Evolutionary conservation across 2,888 invertebrate species (phyloP).

Genomic region (Myopa testacea): DNA sequence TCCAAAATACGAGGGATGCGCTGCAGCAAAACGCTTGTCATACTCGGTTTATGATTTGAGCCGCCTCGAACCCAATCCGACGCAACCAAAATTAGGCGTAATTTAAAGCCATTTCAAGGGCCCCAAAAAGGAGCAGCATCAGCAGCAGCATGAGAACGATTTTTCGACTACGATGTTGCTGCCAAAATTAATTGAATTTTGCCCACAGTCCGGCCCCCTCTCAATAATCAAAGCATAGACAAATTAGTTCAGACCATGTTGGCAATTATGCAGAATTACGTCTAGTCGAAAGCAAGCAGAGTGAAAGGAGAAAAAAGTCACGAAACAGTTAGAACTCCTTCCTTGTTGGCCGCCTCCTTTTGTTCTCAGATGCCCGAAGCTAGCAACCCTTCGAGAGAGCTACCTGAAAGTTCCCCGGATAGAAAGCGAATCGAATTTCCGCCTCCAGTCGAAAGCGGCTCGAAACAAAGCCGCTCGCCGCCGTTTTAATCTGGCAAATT

Average conservation of each 20-base stretch:
- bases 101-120: not conserved
- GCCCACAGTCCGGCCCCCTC: not conserved
- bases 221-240: slow-evolving; percentile 7
- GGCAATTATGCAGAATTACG: not conserved
- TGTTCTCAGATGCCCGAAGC: not conserved
- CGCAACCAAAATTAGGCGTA: slow-evolving; percentile 28
- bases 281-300: not conserved
- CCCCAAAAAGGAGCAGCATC: not conserved
- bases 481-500: slow-evolving; percentile 17
- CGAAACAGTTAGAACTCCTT: slow-evolving; percentile 25
- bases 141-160: too few relatives aligned
- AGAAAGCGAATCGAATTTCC: slow-evolving; percentile 13
- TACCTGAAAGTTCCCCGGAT: slow-evolving; percentile 14
- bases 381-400: not conserved
- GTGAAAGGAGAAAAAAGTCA: not conserved
- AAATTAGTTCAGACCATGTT: slow-evolving; percentile 21
- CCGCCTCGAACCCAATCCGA: not conserved
- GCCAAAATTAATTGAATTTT: slow-evolving; percentile 31
- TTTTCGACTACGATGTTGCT: not conserved
- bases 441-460: slow-evolving; percentile 9
- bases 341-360: slow-evolving; percentile 9
- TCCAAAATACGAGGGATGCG: not conserved
- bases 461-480: slow-evolving; percentile 15
- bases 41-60: slow-evolving; percentile 14
- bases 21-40: slow-evolving; percentile 25